A percentile compares a stretch with the other conserved stretches of the same genome.
These are phyloP conservation scores for Diorhabda carinulata DNA, from an alignment of 1,140 invertebrate genomes.

Conservation along the genomic window DNA sequence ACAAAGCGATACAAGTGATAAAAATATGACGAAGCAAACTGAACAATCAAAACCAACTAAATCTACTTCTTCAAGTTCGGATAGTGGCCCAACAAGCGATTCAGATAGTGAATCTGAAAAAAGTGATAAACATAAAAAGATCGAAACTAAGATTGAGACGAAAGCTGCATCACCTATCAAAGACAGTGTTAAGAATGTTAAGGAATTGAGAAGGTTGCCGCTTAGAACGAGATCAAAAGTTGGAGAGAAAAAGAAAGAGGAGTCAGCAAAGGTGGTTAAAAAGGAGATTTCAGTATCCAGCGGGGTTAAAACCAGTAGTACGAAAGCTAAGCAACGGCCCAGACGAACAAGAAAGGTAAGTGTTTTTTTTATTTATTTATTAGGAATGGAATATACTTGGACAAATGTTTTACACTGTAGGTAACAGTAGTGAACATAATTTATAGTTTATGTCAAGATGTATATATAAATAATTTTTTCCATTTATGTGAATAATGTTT, in stretches of 20 bases:
- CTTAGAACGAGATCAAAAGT: conserved; percentile 19
- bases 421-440: no score
- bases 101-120: conserved; percentile 40
- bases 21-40: conserved; percentile 12
- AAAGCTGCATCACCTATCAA: conserved; percentile 5
- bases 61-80: conserved; percentile 26
- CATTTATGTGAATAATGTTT: no score
- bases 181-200: conserved; percentile 4
- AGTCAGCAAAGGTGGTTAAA: conserved; percentile 20
- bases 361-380: neutral
- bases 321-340: conserved; percentile 13
- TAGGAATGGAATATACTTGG: no score
- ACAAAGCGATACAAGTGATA: conserved; percentile 12
- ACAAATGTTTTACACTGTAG: no score
- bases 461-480: no score
- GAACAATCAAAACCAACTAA: conserved; percentile 5
- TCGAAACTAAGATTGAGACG: conserved; percentile 31
- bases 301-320: conserved; percentile 12
- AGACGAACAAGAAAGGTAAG: conserved; percentile 28
- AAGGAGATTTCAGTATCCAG: conserved; percentile 18
- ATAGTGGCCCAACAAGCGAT: conserved; percentile 37
- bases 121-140: conserved; percentile 20
- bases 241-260: conserved; percentile 24
- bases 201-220: conserved; percentile 2
- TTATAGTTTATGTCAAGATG: no score